These are phyloP conservation scores for Nematostella vectensis DNA, from an alignment of 92 coral and sea anemone genomes.

Conservation along the genomic window DNA sequence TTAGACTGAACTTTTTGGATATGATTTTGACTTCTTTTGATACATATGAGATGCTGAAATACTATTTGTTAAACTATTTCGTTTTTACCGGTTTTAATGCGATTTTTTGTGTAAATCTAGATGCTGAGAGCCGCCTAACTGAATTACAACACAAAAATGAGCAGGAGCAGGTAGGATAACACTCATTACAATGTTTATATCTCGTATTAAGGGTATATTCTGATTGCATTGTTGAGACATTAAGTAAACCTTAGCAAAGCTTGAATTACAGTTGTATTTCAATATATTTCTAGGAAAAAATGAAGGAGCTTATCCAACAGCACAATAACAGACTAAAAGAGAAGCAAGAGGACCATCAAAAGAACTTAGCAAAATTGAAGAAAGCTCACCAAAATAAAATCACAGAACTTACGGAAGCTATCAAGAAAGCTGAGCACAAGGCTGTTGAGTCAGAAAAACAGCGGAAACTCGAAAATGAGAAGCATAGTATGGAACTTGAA, in stretches of 20 bases:
- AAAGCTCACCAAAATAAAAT: conserved; percentile 70
- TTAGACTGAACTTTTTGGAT: no score
- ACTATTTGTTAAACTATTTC: no score
- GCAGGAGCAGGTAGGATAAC: conserved; percentile 67
- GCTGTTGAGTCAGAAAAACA: conserved; percentile 61
- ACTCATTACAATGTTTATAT: no score
- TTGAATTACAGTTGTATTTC: no score
- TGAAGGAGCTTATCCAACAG: conserved; percentile 70
- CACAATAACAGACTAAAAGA: conserved; percentile 70
- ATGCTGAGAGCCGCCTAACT: conserved; percentile 44
- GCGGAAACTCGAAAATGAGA: conserved; percentile 51
- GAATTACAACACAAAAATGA: conserved; percentile 63
- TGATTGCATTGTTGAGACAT: no score
- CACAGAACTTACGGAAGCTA: conserved; percentile 49
- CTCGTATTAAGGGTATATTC: no score
- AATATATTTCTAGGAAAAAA: conserved; percentile 43
- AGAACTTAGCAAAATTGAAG: conserved; percentile 39
- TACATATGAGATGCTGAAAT: no score
- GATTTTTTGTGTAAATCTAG: no score
- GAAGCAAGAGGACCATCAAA: conserved; percentile 86
- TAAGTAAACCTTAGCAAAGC: no score
- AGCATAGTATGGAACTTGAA: conserved; percentile 42
- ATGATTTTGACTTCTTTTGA: no score
- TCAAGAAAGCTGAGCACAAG: conserved; percentile 57
- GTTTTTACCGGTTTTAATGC: no score